Conservation (phyloP, 2,797 vertebrate species). For the Helostoma temminkii region DNA sequence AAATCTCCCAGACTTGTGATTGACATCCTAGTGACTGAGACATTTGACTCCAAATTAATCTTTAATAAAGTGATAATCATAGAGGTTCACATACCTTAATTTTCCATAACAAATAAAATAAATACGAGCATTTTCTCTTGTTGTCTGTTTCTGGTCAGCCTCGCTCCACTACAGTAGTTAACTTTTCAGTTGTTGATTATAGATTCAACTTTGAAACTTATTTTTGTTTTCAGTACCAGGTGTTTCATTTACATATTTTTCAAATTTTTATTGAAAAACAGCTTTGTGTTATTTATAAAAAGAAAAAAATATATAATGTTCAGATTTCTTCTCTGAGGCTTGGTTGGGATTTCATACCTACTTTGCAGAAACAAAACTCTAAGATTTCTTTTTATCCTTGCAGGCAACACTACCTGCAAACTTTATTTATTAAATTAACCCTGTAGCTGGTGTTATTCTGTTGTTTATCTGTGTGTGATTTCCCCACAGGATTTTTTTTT, state of each 20-base stretch:
- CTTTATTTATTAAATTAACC: slow-evolving; percentile 52
- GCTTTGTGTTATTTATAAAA: neutral
- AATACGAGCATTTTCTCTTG: no score
- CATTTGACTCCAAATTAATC: no score
- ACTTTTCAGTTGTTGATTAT: neutral
- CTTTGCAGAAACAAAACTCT: slow-evolving; percentile 19
- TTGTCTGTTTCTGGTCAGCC: neutral
- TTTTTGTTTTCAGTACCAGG: neutral
- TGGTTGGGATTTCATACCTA: slow-evolving; percentile 4
- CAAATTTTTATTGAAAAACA: neutral
- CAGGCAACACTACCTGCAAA: slow-evolving; percentile 11
- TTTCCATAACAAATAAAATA: no score
- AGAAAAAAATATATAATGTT: no score
- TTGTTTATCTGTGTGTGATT: slow-evolving; percentile 36
- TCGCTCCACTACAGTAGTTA: neutral
- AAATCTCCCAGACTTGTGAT: no score
- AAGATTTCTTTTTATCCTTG: slow-evolving; percentile 9
- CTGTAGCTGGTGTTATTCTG: slow-evolving; percentile 28
- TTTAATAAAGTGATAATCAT: no score
- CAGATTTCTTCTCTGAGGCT: slow-evolving; percentile 10
- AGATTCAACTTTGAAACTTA: neutral
- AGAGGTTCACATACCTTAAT: no score
- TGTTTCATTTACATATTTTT: neutral
- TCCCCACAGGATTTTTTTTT: slow-evolving; percentile 36
- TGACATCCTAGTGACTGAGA: no score